A percentile compares a stretch with the other conserved stretches of the same genome.
Conservation (phyloP, 1,140 invertebrate genomes). For the Drosophila nasuta region DNA sequence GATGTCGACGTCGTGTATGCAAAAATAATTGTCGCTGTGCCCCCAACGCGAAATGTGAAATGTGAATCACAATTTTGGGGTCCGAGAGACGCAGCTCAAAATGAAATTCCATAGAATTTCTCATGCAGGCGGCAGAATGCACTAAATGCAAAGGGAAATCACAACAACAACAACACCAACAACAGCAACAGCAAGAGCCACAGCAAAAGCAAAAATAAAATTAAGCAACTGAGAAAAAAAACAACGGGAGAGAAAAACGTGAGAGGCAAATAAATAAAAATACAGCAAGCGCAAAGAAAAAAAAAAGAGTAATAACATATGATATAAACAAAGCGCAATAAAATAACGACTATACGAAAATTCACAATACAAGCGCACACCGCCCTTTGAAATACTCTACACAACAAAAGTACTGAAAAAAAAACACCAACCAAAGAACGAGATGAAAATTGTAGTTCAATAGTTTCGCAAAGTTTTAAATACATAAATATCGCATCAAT, state of each 20-base stretch:
- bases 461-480: background rate
- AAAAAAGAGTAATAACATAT: slow-evolving; percentile 33
- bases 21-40: slow-evolving; percentile 61
- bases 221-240: slow-evolving; percentile 14
- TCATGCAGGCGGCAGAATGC: slow-evolving; percentile 62
- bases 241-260: slow-evolving; percentile 47
- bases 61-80: slow-evolving; percentile 61
- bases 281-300: slow-evolving; percentile 13
- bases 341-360: slow-evolving; percentile 39
- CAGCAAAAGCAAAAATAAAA: slow-evolving; percentile 21
- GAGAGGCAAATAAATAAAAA: slow-evolving; percentile 74
- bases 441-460: background rate
- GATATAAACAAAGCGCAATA: slow-evolving; percentile 71
- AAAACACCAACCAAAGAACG: background rate
- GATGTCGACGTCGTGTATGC: slow-evolving; percentile 26
- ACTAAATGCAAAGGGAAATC: slow-evolving; percentile 49
- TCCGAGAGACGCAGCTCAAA: slow-evolving; percentile 16
- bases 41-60: slow-evolving; percentile 49
- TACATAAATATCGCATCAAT: background rate
- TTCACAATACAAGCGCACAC: too few species aligned
- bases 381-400: slow-evolving; percentile 20
- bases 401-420: background rate
- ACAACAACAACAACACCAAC: slow-evolving; percentile 7
- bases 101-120: slow-evolving; percentile 65
- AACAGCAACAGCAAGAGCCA: background rate